These are phyloP conservation scores for Amblyornis subalaris DNA, from an alignment of 2,113 vertebrate species.

Conservation along the genomic window DNA sequence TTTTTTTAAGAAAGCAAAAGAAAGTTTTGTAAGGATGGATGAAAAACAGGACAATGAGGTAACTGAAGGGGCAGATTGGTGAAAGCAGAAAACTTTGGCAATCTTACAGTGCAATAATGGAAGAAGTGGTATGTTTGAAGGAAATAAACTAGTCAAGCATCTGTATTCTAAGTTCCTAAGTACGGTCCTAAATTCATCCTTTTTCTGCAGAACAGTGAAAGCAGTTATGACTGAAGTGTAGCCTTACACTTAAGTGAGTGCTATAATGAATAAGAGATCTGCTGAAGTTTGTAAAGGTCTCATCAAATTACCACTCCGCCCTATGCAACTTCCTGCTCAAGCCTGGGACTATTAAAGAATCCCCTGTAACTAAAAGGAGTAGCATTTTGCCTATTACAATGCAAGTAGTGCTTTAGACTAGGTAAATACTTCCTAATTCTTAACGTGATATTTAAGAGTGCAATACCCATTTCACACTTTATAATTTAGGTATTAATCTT, in stretches of 20 bases:
- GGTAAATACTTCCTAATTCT: slow-evolving; percentile 62
- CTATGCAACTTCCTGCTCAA: background rate
- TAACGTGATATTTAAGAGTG: slow-evolving; percentile 57
- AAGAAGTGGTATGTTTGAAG: background rate
- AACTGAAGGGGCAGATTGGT: background rate
- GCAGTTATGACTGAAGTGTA: background rate
- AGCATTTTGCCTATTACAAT: background rate
- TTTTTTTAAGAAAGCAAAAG: background rate
- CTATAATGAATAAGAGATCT: background rate
- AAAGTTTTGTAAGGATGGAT: background rate
- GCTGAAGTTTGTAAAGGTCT: background rate
- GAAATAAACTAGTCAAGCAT: background rate
- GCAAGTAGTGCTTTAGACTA: slow-evolving; percentile 16
- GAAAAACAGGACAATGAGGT: background rate
- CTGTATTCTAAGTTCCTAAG: background rate
- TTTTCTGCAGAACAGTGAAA: background rate
- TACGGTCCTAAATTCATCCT: background rate
- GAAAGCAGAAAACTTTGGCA: background rate
- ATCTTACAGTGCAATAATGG: background rate
- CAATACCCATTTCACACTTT: slow-evolving; percentile 60
- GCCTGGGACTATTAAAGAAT: background rate
- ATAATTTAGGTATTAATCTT: slow-evolving; percentile 77
- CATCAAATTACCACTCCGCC: background rate
- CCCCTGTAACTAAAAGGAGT: background rate
- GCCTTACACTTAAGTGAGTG: background rate